Evolutionary conservation across 2,113 vertebrate species (phyloP).

Genomic region (Saccopteryx leptura): DNA sequence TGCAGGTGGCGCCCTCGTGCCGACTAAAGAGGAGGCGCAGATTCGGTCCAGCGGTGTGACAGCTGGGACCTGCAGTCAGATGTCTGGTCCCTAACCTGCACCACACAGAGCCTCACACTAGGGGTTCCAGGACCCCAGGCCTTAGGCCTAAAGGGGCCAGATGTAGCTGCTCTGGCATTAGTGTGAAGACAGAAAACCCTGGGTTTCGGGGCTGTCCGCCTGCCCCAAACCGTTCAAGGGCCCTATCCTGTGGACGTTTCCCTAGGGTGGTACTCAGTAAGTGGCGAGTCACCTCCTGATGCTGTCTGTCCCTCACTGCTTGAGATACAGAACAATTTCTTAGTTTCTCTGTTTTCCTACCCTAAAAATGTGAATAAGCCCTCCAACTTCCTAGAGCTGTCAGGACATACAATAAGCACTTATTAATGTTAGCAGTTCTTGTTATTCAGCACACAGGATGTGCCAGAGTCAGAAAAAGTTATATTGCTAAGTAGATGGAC

Average conservation of each 20-base stretch:
- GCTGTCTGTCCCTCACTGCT: no score
- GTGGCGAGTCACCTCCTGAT: neutral
- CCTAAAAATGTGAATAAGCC: neutral
- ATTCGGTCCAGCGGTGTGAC: rapidly evolving
- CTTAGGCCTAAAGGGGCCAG: neutral
- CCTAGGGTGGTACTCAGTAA: neutral
- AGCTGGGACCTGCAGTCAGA: rapidly evolving
- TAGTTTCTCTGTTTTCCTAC: neutral
- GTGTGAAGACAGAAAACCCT: neutral
- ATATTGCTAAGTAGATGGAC: neutral
- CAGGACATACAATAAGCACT: neutral
- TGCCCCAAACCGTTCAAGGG: neutral
- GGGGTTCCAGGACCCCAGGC: neutral
- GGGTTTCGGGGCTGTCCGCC: neutral
- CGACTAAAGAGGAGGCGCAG: rapidly evolving
- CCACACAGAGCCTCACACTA: neutral
- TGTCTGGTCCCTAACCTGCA: neutral
- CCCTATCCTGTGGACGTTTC: neutral
- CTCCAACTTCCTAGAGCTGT: neutral
- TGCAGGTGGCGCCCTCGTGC: slow-evolving; percentile 62
- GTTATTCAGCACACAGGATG: neutral
- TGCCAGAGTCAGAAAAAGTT: neutral
- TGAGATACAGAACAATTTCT: neutral
- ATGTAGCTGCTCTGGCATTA: neutral
- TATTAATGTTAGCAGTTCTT: neutral